Percentiles rank a stretch among this genome's conserved stretches.
phyloP scores from a whole-genome alignment of 1,140 invertebrate genomes.

The Sycophaga agraensis region DNA sequence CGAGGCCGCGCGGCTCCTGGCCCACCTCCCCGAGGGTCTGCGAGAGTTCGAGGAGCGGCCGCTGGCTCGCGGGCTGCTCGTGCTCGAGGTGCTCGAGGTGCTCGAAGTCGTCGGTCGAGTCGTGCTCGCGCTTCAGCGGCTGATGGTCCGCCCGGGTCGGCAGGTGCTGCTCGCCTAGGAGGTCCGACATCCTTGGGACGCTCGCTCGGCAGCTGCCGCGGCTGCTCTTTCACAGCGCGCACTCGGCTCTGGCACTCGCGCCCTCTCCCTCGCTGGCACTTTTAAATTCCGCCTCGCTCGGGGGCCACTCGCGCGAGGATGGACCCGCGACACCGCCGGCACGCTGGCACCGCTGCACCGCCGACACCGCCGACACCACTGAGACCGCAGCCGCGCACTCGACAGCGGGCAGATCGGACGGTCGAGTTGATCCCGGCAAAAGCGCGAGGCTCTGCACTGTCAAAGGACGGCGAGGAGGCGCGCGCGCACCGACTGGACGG shows the following conservation, averaged over 20 bases:
- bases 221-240: not conserved
- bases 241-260: not conserved
- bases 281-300: not conserved
- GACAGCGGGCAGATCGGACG: too few species aligned
- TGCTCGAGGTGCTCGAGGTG: conserved; percentile 63
- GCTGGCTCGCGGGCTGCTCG: conserved; percentile 23
- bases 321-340: not conserved
- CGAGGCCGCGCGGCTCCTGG: conserved; percentile 18
- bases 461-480: not conserved
- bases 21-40: conserved; percentile 17
- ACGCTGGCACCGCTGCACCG: too few species aligned
- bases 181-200: conserved; percentile 15
- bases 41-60: conserved; percentile 9
- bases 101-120: conserved; percentile 72
- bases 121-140: conserved; percentile 49
- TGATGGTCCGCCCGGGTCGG: not conserved
- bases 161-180: conserved; percentile 8
- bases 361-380: too few species aligned
- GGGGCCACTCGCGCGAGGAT: not conserved
- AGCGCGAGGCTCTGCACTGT: not conserved
- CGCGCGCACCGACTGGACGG: not conserved
- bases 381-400: too few species aligned
- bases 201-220: not conserved
- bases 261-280: not conserved
- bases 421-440: too few species aligned